These are phyloP conservation scores for Enoplosus armatus DNA, from an alignment of 2,797 vertebrate genomes.

Conservation along the genomic window DNA sequence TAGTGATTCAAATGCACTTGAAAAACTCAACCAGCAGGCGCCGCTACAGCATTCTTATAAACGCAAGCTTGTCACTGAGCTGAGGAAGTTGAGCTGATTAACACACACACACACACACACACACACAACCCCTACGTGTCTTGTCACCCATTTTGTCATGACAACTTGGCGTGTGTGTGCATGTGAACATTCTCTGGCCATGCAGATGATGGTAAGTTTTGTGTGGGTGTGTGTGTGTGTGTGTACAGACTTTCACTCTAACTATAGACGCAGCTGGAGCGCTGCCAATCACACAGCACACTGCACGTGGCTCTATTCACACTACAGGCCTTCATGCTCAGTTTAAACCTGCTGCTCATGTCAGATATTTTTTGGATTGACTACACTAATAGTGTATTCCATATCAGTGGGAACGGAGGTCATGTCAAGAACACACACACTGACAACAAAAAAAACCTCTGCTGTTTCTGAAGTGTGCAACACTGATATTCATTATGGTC, in stretches of 20 bases:
- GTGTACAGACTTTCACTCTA: slow-evolving; percentile 16
- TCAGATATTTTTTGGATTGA: slow-evolving; percentile 4
- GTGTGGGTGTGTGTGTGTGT: background rate
- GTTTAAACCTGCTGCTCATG: slow-evolving; percentile 6
- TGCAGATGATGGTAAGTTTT: slow-evolving; percentile 33
- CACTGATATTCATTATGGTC: background rate
- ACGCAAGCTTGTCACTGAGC: background rate
- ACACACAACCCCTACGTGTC: background rate
- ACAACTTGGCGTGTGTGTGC: background rate
- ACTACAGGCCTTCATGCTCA: slow-evolving; percentile 1
- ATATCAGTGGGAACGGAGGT: background rate
- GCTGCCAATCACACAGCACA: background rate
- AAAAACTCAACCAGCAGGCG: slow-evolving; percentile 42
- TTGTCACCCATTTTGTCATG: background rate
- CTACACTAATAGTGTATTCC: background rate
- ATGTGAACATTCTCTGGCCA: slow-evolving; percentile 25
- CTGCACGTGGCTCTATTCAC: slow-evolving; percentile 21
- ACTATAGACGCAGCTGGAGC: slow-evolving; percentile 31
- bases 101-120: slow-evolving; percentile 7
- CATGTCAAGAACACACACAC: background rate
- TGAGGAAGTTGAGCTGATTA: background rate
- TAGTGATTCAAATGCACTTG: slow-evolving; percentile 6
- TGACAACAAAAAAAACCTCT: background rate
- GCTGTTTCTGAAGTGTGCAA: background rate
- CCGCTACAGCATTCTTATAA: background rate